phyloP scores from a whole-genome alignment of 2,888 invertebrate species.

The Nemapogon koenigi region DNA sequence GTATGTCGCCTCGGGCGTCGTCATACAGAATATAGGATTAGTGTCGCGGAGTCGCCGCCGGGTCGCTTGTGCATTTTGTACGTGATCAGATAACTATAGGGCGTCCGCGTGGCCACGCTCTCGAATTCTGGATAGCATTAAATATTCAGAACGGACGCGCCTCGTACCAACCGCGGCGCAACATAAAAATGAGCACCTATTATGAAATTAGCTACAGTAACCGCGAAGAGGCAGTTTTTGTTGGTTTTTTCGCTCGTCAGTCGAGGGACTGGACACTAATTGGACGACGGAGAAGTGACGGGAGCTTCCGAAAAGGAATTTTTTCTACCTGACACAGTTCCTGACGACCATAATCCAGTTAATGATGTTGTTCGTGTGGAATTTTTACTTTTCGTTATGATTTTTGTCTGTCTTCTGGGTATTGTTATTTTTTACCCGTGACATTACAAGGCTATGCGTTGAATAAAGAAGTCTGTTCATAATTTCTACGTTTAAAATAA shows the following conservation, averaged over 20 bases:
- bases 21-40: slow-evolving; percentile 48
- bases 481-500: no score
- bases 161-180: slow-evolving; percentile 19
- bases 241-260: slow-evolving; percentile 48
- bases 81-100: slow-evolving; percentile 33
- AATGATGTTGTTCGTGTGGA: slow-evolving; percentile 5
- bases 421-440: no score
- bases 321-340: slow-evolving; percentile 23
- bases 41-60: slow-evolving; percentile 32
- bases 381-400: slow-evolving; percentile 4
- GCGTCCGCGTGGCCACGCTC: slow-evolving; percentile 25
- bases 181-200: slow-evolving; percentile 62
- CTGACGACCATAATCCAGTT: slow-evolving; percentile 15
- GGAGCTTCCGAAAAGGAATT: slow-evolving; percentile 38
- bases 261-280: slow-evolving; percentile 61
- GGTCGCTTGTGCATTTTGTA: slow-evolving; percentile 23
- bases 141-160: slow-evolving; percentile 49
- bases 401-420: no score
- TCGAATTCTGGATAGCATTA: slow-evolving; percentile 44
- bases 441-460: no score
- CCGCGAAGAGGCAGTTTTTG: slow-evolving; percentile 44
- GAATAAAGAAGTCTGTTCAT: no score
- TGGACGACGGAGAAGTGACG: slow-evolving; percentile 60
- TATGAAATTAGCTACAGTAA: slow-evolving; percentile 58
- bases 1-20: slow-evolving; percentile 40